phyloP scores from a whole-genome alignment of 1,140 invertebrate genomes.

The Trichonephila clavata region DNA sequence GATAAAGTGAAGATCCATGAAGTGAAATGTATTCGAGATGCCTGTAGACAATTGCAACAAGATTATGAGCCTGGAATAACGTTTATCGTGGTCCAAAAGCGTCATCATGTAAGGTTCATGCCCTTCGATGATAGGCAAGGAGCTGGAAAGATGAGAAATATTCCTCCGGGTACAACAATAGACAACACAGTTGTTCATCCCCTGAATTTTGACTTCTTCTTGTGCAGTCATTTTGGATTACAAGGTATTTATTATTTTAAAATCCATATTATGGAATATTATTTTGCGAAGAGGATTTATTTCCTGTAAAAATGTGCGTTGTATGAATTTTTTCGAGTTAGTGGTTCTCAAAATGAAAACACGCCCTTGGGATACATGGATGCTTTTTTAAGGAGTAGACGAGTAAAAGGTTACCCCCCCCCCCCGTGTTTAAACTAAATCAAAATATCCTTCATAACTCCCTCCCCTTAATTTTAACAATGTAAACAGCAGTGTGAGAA shows the following conservation, averaged over 20 bases:
- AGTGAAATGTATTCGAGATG: constrained; percentile 70
- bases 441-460: too few relatives aligned
- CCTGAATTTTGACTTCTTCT: constrained; percentile 91
- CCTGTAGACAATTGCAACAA: constrained; percentile 32
- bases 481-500: too few relatives aligned
- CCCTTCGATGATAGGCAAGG: constrained; percentile 77
- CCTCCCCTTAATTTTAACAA: too few relatives aligned
- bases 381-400: too few relatives aligned
- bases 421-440: too few relatives aligned
- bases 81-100: constrained; percentile 78
- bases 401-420: too few relatives aligned
- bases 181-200: constrained; percentile 91
- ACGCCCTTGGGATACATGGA: too few relatives aligned
- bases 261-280: too few relatives aligned
- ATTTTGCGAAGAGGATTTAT: too few relatives aligned
- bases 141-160: constrained; percentile 83
- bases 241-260: constrained; percentile 77
- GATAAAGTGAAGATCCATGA: constrained; percentile 78
- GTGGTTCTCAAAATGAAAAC: too few relatives aligned
- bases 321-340: too few relatives aligned
- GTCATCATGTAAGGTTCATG: constrained; percentile 77
- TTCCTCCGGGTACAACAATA: constrained; percentile 91
- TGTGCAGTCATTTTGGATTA: constrained; percentile 86
- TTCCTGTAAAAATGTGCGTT: too few relatives aligned
- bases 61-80: constrained; percentile 77